Evolutionary conservation across 2,797 vertebrate genomes (phyloP).

Genomic region (Chloroceryle inda): DNA sequence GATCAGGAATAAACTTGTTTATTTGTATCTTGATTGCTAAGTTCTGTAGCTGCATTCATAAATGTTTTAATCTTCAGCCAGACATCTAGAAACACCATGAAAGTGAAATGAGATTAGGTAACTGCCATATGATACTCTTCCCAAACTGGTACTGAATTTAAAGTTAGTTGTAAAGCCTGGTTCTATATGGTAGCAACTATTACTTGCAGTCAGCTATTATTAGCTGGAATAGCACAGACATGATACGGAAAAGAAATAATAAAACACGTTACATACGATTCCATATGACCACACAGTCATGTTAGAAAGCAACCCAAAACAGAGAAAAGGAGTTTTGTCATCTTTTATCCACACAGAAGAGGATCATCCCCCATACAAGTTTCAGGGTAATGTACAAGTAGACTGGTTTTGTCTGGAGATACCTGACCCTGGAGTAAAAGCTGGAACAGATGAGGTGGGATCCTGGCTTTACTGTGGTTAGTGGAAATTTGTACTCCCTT

Average conservation of each 20-base stretch:
- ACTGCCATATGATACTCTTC: background rate
- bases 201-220: background rate
- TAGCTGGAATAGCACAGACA: background rate
- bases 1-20: constrained; percentile 19
- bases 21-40: background rate
- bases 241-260: background rate
- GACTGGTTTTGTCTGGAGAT: background rate
- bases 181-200: background rate
- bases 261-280: background rate
- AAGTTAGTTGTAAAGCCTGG: background rate
- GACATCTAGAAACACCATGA: background rate
- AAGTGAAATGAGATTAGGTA: constrained; percentile 17
- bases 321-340: background rate
- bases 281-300: background rate
- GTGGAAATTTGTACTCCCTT: background rate
- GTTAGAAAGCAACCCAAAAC: background rate
- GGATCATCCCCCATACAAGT: background rate
- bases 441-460: background rate
- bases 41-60: background rate
- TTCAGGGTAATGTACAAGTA: background rate
- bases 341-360: background rate
- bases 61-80: constrained; percentile 1
- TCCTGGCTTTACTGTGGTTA: background rate
- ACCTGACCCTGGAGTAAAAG: background rate
- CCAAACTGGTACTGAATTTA: background rate